Evolutionary conservation across 1,140 invertebrate species (phyloP).

Genomic region (Apis laboriosa): DNA sequence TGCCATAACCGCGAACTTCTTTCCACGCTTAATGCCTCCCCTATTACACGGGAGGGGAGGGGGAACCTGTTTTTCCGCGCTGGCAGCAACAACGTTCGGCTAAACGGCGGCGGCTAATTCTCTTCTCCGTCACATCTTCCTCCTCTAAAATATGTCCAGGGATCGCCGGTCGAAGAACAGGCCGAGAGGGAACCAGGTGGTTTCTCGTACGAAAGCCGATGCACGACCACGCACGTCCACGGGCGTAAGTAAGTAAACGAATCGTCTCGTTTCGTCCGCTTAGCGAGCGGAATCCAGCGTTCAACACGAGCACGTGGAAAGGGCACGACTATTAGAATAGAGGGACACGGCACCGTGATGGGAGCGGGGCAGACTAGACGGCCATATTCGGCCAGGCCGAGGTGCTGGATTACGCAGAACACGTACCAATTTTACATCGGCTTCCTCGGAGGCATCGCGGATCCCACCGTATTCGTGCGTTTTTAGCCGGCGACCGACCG

Average conservation of each 20-base stretch:
- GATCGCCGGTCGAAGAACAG: neutral
- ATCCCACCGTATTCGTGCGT: constrained; percentile 22
- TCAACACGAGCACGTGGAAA: too few species aligned
- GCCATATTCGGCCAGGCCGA: constrained; percentile 46
- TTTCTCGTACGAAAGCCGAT: neutral
- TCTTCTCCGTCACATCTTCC: constrained; percentile 27
- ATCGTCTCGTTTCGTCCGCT: constrained; percentile 11
- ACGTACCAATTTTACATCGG: constrained; percentile 53
- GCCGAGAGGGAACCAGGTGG: neutral
- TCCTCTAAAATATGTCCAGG: constrained; percentile 8
- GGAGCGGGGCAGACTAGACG: constrained; percentile 2
- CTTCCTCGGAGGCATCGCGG: neutral
- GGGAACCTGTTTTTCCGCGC: constrained; percentile 30
- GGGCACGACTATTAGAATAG: constrained; percentile 39
- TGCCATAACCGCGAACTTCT: constrained; percentile 38
- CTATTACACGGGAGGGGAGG: constrained; percentile 17
- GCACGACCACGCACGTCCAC: neutral
- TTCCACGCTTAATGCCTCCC: constrained; percentile 39
- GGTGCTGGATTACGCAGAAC: constrained; percentile 56
- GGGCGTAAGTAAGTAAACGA: neutral
- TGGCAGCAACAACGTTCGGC: too few species aligned
- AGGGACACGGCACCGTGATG: constrained; percentile 10
- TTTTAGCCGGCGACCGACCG: constrained; percentile 19
- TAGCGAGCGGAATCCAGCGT: constrained; percentile 15
- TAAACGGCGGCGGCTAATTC: constrained; percentile 21